Percentiles rank a stretch among this genome's conserved stretches.
These are phyloP conservation scores for Bos taurus DNA, from an alignment of 2,113 vertebrate species.

Conservation along the genomic window DNA sequence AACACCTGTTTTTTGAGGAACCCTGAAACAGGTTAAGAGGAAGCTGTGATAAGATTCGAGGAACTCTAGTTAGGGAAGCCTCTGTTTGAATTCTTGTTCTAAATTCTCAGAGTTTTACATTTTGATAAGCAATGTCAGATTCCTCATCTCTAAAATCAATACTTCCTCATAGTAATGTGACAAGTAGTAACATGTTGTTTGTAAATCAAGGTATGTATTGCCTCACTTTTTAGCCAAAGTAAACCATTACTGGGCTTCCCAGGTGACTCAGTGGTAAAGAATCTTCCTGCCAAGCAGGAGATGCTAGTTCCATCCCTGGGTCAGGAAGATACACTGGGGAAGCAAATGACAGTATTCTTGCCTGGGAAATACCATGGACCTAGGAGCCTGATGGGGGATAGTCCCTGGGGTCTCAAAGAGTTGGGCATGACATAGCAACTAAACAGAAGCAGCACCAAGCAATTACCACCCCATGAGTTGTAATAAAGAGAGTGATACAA, in stretches of 20 bases:
- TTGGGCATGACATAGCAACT: background rate
- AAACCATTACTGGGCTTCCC: background rate
- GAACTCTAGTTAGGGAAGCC: background rate
- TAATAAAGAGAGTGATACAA: background rate
- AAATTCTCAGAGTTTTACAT: background rate
- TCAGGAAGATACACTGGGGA: background rate
- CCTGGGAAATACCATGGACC: background rate
- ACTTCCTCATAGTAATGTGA: background rate
- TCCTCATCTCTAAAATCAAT: background rate
- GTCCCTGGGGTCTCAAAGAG: background rate
- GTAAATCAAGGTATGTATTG: background rate
- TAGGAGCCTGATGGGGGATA: background rate
- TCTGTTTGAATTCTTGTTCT: background rate
- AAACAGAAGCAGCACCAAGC: background rate
- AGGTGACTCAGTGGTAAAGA: background rate
- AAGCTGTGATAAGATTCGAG: background rate
- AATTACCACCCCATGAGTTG: background rate
- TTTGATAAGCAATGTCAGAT: background rate
- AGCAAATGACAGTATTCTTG: background rate
- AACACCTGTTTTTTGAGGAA: background rate
- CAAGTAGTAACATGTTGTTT: background rate
- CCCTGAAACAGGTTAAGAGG: background rate
- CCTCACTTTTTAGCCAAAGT: background rate
- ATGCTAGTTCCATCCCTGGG: background rate
- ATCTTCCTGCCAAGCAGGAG: background rate